A percentile compares a stretch with the other conserved stretches of the same genome.
phyloP scores from a whole-genome alignment of 2,113 vertebrate species.

The Cebidichthys violaceus region DNA sequence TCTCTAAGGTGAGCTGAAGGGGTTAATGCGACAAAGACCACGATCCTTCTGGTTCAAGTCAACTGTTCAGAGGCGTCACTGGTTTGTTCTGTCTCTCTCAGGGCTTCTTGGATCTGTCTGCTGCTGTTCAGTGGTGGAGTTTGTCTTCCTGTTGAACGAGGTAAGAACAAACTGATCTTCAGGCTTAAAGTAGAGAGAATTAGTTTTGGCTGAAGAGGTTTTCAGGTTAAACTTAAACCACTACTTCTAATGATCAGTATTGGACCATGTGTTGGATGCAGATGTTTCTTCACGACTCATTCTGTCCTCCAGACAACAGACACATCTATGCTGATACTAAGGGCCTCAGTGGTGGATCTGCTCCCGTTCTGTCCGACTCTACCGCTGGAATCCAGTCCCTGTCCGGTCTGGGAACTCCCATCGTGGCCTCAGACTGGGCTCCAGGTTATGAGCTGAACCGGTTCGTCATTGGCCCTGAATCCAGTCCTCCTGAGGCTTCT shows the following conservation, averaged over 20 bases:
- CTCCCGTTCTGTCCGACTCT: no score
- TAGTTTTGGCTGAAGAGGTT: not conserved
- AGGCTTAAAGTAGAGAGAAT: not conserved
- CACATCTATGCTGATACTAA: not conserved
- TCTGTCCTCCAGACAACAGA: conserved; percentile 11
- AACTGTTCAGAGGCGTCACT: not conserved
- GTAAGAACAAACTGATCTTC: not conserved
- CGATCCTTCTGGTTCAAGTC: no score
- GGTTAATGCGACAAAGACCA: no score
- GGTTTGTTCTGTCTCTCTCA: not conserved
- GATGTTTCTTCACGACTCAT: not conserved
- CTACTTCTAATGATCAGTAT: not conserved
- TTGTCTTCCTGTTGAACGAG: conserved; percentile 11
- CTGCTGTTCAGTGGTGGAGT: conserved; percentile 14
- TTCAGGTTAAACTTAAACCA: not conserved
- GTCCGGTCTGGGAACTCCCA: not conserved
- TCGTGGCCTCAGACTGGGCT: no score
- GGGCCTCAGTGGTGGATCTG: no score
- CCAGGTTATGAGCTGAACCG: not conserved
- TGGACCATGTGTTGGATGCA: no score
- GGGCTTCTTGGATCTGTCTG: conserved; percentile 46
- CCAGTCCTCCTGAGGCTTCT: not conserved
- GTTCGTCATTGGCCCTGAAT: not conserved
- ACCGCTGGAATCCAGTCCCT: not conserved
- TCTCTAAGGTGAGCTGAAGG: not conserved